Evolutionary conservation across 2,113 vertebrate genomes (phyloP).

Genomic region (Pygathrix nemaeus): DNA sequence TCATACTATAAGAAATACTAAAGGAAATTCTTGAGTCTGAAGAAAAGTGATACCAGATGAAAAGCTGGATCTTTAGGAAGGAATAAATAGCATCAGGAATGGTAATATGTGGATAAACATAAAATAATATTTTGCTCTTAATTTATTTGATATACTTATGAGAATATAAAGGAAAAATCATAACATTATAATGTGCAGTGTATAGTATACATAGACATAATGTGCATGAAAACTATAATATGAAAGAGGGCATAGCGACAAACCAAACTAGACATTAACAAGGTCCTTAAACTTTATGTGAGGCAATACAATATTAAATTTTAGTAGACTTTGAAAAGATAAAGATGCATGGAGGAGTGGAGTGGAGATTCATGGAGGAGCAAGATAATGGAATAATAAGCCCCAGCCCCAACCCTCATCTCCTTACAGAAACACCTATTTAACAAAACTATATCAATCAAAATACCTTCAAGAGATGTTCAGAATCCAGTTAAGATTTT

Average conservation of each 20-base stretch:
- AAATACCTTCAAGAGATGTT: neutral
- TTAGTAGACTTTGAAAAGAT: conserved; percentile 12
- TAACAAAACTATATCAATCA: neutral
- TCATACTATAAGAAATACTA: neutral
- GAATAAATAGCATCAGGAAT: neutral
- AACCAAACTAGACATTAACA: neutral
- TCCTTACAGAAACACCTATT: neutral
- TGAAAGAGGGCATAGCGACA: neutral
- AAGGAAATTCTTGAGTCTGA: neutral
- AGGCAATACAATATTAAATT: neutral
- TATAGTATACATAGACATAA: neutral
- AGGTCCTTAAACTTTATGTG: neutral
- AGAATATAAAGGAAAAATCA: neutral
- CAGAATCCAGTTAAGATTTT: neutral
- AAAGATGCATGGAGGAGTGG: neutral
- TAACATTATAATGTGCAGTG: neutral
- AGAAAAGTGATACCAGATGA: neutral
- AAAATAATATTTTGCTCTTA: neutral
- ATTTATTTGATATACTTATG: neutral
- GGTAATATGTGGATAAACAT: neutral
- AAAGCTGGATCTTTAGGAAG: neutral
- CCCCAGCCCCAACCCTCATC: neutral
- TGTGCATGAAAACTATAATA: neutral
- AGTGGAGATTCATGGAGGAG: neutral
- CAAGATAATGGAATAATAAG: neutral